Base-by-base conservation (phyloP, 2,797 vertebrate species). In the Argya squamiceps region DNA sequence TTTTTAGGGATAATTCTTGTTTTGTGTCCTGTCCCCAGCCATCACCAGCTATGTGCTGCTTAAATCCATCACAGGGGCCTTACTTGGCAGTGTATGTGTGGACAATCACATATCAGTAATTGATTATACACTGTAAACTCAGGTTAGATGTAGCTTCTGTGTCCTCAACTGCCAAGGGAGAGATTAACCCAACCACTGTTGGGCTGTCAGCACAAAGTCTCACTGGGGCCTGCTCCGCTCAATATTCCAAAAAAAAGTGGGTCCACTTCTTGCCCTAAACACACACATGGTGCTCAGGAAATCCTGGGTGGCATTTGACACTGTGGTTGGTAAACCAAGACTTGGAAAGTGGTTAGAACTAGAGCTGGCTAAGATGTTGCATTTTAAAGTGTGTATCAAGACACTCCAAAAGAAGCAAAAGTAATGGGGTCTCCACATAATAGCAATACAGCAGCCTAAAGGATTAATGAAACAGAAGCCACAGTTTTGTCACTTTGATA, bases 381-480 rank as follows among this genome's bases (percentile, higher is more conserved):
- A 55, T 29, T 55, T 89, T 14, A 67, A 81, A 56, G 24, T 30
- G 62, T 78, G 18, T 44, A 74, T 21, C 22, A 91, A 84, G 74
- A 73, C 0, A 0, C 21, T 59, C n/a, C 5, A 4, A 92, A 87
- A 89, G 52, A 52, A 83, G 43, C 27, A 50, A 78, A 95, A 92
- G 32, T 41, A 70, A 36, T 52, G 44, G 21, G 5, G 30, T 82
- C 17, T 75, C 26, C 17, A 0, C 46, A 52, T 44, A 89, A 67
- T 11, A 5, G 21, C 52, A 67, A 32, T 19, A 79, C 41, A 83
- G 50, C 43, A 88, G n/a, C 39, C 71, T 82, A 63, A 86, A 91
- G 46, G 78, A 83, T 77, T 88, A 91, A 87, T 65, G 71, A 88
- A 92, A 85, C 65, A 83, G 75, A 91, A 89, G 64, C 49, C 56